A percentile compares a stretch with the other conserved stretches of the same genome.
Evolutionary conservation across 2,888 invertebrate species (phyloP).

Genomic region (Chalcosyrphus nemorum): DNA sequence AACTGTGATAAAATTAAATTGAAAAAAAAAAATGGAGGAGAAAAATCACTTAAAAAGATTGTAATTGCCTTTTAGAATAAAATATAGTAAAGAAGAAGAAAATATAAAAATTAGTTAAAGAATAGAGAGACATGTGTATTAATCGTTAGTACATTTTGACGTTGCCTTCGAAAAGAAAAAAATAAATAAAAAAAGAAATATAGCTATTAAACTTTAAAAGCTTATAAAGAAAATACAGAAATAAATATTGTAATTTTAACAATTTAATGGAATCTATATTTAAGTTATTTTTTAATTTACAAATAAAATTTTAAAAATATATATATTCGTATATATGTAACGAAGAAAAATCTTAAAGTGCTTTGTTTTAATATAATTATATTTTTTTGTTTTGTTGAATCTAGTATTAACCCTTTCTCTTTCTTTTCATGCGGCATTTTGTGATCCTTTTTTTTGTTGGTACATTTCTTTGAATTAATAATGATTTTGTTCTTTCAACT

Average conservation of each 20-base stretch:
- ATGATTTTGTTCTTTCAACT: neutral
- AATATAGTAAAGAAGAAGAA: slow-evolving; percentile 15
- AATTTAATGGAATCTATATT: slow-evolving; percentile 55
- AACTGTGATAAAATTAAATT: slow-evolving; percentile 67
- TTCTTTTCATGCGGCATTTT: slow-evolving; percentile 44
- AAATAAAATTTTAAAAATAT: slow-evolving; percentile 59
- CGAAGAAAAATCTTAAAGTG: slow-evolving; percentile 20
- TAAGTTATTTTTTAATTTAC: slow-evolving; percentile 71
- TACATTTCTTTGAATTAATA: slow-evolving; percentile 14
- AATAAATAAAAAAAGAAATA: slow-evolving; percentile 8
- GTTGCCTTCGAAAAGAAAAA: slow-evolving; percentile 56
- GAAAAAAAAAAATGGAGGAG: slow-evolving; percentile 30
- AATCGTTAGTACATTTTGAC: slow-evolving; percentile 61
- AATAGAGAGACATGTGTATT: slow-evolving; percentile 21
- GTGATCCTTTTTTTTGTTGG: slow-evolving; percentile 33
- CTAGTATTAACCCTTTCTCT: slow-evolving; percentile 24
- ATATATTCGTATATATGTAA: slow-evolving; percentile 47
- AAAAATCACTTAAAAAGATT: slow-evolving; percentile 58
- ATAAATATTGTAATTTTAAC: slow-evolving; percentile 61
- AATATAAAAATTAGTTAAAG: slow-evolving; percentile 11
- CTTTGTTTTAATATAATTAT: slow-evolving; percentile 66
- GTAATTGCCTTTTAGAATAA: slow-evolving; percentile 67
- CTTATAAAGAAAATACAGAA: slow-evolving; percentile 21
- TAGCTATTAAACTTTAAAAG: slow-evolving; percentile 45
- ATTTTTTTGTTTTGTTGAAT: slow-evolving; percentile 14